Evolutionary conservation across 2,888 invertebrate genomes (phyloP), one percentile per base, ranked within the genome.

Genomic region (Aricia artaxerxes): DNA sequence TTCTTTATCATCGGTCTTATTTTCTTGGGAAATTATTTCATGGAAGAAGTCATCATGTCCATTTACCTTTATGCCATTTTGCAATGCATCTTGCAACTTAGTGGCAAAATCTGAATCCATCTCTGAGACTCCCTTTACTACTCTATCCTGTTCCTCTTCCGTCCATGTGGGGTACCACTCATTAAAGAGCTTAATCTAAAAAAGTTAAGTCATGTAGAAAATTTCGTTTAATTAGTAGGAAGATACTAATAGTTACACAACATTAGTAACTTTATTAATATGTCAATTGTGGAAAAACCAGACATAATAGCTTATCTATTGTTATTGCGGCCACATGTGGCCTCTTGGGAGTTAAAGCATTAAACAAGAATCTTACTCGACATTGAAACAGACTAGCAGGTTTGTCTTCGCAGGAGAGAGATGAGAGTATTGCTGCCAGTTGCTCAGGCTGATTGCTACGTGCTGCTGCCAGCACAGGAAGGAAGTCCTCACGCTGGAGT

Each of bases 81-180:
- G 82, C 13, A 92, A 82, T 6, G 88, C 94, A 73, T 95, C 94
- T 84, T 95, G 95, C n/a, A 97, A 90, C 89, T 97, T 97, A 78
- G 95, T 95, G 2, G 96, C 96, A 86, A 97, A 97, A 80, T 95
- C 95, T 0, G 96, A 87, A 88, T 98, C 98, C 72, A 96, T 95
- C 85, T 97, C 97, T 44, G 96, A 95, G 44, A 97, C 95, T 82
- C 96, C 96, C 79, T 95, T 95, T 61, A 97, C 91, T 57, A 98
- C 94, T 82, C 95, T 95, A 61, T 96, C 96, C 86, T 96, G 96
- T 82, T 97, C 96, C 82, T 96, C 96, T 73, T 95, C 94, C 6
- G 96, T 95, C 98, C 98, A 98, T 84, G 96, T 96, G 24, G 96
- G 95, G 85, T 96, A 97, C 98, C 98, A 98, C 90, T 98, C 97